Percentiles rank a stretch among this genome's conserved stretches.
Conservation (phyloP, 2,888 invertebrate genomes). For the Ochropleura leucogaster region DNA sequence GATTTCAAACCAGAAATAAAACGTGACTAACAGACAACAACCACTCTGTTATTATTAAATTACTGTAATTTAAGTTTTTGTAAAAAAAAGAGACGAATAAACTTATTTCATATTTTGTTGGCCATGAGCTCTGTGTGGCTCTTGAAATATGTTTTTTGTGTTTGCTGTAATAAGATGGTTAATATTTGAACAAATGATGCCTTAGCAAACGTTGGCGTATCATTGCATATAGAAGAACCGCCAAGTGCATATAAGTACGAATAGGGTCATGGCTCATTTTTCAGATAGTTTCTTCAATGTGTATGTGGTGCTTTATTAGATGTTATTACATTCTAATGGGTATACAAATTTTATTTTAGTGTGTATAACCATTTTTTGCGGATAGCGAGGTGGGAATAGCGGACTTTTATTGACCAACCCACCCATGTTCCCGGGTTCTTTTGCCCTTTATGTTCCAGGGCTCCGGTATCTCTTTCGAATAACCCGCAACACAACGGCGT, state of each 20-base stretch:
- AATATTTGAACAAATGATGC: constrained; percentile 34
- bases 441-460: too few relatives aligned
- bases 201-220: constrained; percentile 16
- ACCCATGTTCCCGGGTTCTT: too few relatives aligned
- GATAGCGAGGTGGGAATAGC: too few relatives aligned
- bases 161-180: background rate
- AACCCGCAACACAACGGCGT: too few relatives aligned
- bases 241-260: constrained; percentile 13
- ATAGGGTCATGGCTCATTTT: background rate
- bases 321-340: too few relatives aligned
- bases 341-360: too few relatives aligned
- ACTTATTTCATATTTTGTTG: background rate
- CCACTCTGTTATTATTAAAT: constrained; percentile 41
- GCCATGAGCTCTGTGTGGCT: constrained; percentile 10
- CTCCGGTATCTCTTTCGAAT: too few relatives aligned
- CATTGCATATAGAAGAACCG: constrained; percentile 7
- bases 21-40: constrained; percentile 40
- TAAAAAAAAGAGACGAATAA: constrained; percentile 37
- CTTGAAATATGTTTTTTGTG: background rate
- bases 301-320: too few relatives aligned
- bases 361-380: too few relatives aligned
- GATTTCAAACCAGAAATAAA: constrained; percentile 35
- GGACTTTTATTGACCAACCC: too few relatives aligned
- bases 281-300: background rate
- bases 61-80: constrained; percentile 42